Conservation (phyloP, 2,113 vertebrate species). For the Diadophis punctatus region DNA sequence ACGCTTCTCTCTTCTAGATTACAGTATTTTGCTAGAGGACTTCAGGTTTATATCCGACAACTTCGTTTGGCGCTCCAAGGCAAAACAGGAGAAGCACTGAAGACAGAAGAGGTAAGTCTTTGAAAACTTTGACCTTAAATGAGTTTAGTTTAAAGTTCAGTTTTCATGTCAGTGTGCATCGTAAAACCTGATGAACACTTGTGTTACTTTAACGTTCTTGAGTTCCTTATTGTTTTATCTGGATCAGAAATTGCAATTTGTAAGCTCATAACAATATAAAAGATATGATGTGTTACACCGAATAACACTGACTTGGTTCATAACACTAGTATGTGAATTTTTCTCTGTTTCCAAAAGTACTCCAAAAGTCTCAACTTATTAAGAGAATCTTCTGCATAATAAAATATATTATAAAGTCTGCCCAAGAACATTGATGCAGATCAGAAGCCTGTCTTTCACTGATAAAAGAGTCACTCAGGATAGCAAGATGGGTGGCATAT, state of each 20-base stretch:
- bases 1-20: slow-evolving; percentile 71
- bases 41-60: slow-evolving; percentile 96
- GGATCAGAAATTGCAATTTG: background rate
- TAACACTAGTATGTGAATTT: background rate
- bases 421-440: background rate
- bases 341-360: background rate
- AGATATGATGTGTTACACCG: background rate
- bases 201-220: background rate
- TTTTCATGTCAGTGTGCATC: background rate
- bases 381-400: background rate
- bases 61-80: slow-evolving; percentile 94
- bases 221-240: background rate
- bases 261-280: background rate
- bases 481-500: background rate
- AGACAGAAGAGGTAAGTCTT: slow-evolving; percentile 90
- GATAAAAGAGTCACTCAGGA: background rate
- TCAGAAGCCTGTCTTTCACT: background rate
- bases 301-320: background rate
- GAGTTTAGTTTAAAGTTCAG: background rate
- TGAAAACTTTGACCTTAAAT: background rate
- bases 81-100: slow-evolving; percentile 94
- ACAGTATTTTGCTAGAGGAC: slow-evolving; percentile 94
- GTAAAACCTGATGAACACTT: background rate
- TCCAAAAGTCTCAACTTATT: background rate
- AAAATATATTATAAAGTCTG: background rate